Conservation (phyloP, 2,797 vertebrate genomes). For the Mormyrops attenuatus region DNA sequence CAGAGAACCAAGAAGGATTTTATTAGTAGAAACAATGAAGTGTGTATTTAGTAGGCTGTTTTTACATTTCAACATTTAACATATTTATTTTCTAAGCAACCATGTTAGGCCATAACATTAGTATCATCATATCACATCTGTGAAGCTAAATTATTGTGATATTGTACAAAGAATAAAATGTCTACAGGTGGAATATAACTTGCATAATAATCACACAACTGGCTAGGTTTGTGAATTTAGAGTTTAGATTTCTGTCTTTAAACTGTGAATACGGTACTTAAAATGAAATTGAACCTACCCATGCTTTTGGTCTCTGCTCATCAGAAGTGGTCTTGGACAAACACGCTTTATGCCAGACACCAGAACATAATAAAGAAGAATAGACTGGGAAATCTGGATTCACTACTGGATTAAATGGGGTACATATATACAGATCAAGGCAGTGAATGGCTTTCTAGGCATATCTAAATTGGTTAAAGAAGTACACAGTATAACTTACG, state of each 20-base stretch:
- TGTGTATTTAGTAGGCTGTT: not conserved
- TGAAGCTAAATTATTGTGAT: no score
- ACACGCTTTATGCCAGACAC: not conserved
- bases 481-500: no score
- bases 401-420: no score
- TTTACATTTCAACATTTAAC: no score
- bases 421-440: no score
- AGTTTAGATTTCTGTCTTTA: not conserved
- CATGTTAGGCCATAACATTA: no score
- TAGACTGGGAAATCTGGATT: not conserved
- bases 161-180: not conserved
- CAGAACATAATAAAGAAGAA: not conserved
- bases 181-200: not conserved
- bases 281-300: no score
- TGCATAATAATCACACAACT: not conserved
- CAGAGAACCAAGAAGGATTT: not conserved
- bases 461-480: no score
- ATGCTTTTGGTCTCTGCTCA: not conserved
- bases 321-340: not conserved
- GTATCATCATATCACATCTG: no score
- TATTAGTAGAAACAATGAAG: not conserved
- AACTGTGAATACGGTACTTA: no score
- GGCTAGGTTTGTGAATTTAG: not conserved
- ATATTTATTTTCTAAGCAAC: no score
- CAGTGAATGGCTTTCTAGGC: no score